Conservation (phyloP, 1,140 invertebrate species). For the Anagrus nilaparvatae region DNA sequence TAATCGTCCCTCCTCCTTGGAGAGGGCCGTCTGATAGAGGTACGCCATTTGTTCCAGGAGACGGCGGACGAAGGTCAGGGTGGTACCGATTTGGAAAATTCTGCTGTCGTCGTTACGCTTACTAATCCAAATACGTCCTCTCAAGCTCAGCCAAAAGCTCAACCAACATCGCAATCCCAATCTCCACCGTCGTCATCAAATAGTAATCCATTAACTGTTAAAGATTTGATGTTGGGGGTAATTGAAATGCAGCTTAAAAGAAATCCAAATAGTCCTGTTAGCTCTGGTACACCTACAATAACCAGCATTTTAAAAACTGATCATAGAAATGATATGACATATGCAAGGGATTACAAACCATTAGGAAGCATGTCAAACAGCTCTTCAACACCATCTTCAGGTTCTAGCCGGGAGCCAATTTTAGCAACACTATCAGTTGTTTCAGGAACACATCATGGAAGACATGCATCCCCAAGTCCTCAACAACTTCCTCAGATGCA, state of each 20-base stretch:
- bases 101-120: conserved; percentile 28
- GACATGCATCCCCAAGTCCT: conserved; percentile 35
- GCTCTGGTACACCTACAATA: conserved; percentile 51
- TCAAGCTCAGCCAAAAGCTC: conserved; percentile 27
- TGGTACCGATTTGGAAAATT: conserved; percentile 35
- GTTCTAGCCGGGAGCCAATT: conserved; percentile 41
- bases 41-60: conserved; percentile 47
- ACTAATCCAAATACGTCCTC: conserved; percentile 7
- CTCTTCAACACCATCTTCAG: no score
- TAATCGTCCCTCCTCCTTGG: conserved; percentile 20
- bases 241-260: conserved; percentile 65
- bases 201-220: not conserved
- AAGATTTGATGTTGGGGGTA: conserved; percentile 61
- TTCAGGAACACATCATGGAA: conserved; percentile 33
- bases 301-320: conserved; percentile 53
- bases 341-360: conserved; percentile 43
- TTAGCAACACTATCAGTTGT: conserved; percentile 61
- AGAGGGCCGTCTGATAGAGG: conserved; percentile 41
- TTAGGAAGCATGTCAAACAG: conserved; percentile 27
- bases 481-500: conserved; percentile 47
- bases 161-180: conserved; percentile 35
- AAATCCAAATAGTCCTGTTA: conserved; percentile 42
- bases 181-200: conserved; percentile 21
- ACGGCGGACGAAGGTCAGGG: conserved; percentile 71
- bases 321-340: conserved; percentile 43